phyloP scores from a whole-genome alignment of 2,888 invertebrate genomes.

The Spodoptera picta region DNA sequence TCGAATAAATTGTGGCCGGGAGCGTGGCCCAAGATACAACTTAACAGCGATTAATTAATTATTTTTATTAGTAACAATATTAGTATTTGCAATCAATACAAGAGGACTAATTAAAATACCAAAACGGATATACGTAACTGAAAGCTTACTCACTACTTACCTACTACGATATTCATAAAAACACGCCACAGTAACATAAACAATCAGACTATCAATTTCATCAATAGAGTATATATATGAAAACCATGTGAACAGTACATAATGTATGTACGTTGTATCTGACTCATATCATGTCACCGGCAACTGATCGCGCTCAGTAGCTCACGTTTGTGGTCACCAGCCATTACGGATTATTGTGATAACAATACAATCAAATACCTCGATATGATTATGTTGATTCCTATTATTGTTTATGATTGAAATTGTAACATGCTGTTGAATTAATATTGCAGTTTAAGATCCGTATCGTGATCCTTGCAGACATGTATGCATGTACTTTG shows the following conservation, averaged over 20 bases:
- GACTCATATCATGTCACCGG: conserved; percentile 59
- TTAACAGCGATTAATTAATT: conserved; percentile 20
- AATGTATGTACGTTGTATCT: conserved; percentile 38
- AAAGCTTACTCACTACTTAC: no score
- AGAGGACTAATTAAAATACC: no score
- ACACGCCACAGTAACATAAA: no score
- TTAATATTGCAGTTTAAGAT: conserved; percentile 69
- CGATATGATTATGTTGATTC: conserved; percentile 57
- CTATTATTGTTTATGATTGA: conserved; percentile 68
- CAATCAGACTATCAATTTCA: background rate
- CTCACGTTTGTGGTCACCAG: conserved; percentile 70
- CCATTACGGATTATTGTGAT: conserved; percentile 56
- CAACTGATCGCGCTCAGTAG: conserved; percentile 55
- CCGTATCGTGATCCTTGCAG: conserved; percentile 59
- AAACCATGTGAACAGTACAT: conserved; percentile 19
- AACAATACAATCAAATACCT: conserved; percentile 48
- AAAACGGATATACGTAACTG: no score
- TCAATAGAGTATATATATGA: conserved; percentile 3
- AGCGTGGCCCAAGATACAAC: conserved; percentile 59
- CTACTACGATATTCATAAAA: no score
- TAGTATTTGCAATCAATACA: no score
- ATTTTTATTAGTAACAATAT: background rate
- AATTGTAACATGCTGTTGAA: conserved; percentile 64
- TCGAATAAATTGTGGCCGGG: conserved; percentile 79
- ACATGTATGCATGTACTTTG: conserved; percentile 48